These are phyloP conservation scores for Anastrepha ludens DNA, from an alignment of 1,140 invertebrate species.

Conservation along the genomic window DNA sequence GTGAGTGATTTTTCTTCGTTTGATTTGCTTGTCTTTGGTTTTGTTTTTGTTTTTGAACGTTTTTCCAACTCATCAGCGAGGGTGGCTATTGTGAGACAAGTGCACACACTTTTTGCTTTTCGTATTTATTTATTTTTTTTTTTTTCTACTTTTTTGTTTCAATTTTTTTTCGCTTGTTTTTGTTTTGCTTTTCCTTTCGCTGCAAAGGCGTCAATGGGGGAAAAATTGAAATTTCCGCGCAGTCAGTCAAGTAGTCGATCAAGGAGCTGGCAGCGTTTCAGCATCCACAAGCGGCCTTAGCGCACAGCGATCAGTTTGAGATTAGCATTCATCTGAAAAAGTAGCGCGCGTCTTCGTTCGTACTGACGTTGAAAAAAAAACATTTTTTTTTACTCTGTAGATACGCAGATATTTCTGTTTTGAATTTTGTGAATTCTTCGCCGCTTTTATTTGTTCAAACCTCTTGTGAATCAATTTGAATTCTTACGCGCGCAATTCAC, in stretches of 20 bases:
- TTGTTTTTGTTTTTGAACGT: not conserved
- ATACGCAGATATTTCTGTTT: not conserved
- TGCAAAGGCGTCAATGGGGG: not conserved
- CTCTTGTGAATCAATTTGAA: not conserved
- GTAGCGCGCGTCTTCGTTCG: not conserved
- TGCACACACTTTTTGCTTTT: not conserved
- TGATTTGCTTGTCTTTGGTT: not conserved
- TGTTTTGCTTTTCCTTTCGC: not conserved
- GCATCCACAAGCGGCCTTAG: not conserved
- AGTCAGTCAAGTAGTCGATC: conserved; percentile 1
- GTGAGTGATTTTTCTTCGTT: not conserved
- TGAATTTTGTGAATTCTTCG: not conserved
- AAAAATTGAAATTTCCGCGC: conserved; percentile 10
- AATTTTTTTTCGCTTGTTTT: not conserved
- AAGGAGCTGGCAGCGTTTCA: not conserved
- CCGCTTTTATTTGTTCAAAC: not conserved
- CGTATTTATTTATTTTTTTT: not conserved
- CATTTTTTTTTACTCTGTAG: not conserved
- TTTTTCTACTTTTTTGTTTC: not conserved
- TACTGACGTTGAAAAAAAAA: not conserved
- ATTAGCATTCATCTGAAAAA: not conserved
- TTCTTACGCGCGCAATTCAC: not conserved
- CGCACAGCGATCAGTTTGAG: conserved; percentile 3
- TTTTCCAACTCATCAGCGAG: conserved; percentile 3
- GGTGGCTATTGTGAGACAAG: conserved; percentile 29